phyloP scores from a whole-genome alignment of 2,797 vertebrate genomes.

The Urophycis tenuis region DNA sequence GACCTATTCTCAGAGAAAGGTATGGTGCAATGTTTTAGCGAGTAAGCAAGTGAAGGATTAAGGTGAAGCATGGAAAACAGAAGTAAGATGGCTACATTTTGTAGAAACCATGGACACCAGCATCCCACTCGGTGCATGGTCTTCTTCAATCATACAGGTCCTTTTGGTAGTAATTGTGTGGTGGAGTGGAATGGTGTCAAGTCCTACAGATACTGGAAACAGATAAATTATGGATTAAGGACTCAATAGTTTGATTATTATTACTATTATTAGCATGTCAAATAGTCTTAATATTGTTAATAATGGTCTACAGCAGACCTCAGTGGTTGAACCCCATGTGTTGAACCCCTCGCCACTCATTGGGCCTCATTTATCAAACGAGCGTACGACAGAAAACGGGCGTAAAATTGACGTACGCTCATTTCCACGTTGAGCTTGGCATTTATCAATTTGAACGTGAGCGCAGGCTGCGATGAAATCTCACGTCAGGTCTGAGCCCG shows the following conservation, averaged over 20 bases:
- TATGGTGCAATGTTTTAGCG: conserved; percentile 17
- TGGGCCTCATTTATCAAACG: no score
- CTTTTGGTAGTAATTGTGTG: neutral
- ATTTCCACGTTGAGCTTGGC: no score
- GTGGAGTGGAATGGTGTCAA: neutral
- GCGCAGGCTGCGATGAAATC: no score
- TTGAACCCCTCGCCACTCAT: no score
- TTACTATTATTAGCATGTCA: no score
- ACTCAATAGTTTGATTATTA: neutral
- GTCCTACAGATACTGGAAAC: neutral
- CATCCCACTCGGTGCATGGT: neutral
- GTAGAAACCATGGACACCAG: neutral
- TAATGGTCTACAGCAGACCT: no score
- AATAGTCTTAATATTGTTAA: no score
- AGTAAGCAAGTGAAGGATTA: neutral
- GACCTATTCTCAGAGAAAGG: neutral
- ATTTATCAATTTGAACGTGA: no score
- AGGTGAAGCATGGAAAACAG: neutral
- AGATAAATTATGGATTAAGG: neutral
- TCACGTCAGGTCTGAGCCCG: no score
- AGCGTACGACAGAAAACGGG: no score
- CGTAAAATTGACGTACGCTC: no score
- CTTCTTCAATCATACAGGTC: neutral
- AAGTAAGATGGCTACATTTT: neutral
- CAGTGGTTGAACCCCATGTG: no score